phyloP scores from a whole-genome alignment of 2,113 vertebrate species.

The Pungitius pungitius region DNA sequence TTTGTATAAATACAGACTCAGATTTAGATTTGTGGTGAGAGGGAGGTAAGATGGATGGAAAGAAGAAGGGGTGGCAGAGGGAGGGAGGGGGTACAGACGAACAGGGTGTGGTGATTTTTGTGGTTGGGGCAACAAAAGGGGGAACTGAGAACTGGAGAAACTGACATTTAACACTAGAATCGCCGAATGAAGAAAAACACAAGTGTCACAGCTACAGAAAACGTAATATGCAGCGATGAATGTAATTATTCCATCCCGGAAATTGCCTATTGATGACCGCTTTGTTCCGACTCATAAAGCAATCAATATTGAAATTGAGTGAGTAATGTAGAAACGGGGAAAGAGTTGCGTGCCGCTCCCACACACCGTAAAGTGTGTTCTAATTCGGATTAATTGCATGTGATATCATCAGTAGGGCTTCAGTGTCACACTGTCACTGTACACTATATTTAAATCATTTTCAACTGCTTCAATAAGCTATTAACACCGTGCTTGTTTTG shows the following conservation, averaged over 20 bases:
- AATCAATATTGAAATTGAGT: slow-evolving; percentile 50
- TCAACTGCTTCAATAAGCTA: slow-evolving; percentile 7
- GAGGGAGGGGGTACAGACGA: slow-evolving; percentile 36
- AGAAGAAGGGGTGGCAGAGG: slow-evolving; percentile 47
- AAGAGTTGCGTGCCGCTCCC: neutral
- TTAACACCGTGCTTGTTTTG: slow-evolving; percentile 2
- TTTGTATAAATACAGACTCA: slow-evolving; percentile 72
- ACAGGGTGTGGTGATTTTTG: slow-evolving; percentile 74
- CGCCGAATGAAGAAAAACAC: slow-evolving; percentile 47
- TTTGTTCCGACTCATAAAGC: slow-evolving; percentile 22
- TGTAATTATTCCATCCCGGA: slow-evolving; percentile 19
- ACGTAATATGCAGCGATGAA: slow-evolving; percentile 5
- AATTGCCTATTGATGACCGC: slow-evolving; percentile 23
- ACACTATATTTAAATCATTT: slow-evolving; percentile 14
- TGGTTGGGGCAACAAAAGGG: slow-evolving; percentile 78
- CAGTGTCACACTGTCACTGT: slow-evolving; percentile 17
- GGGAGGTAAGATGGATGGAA: slow-evolving; percentile 56
- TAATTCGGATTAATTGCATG: slow-evolving; percentile 35
- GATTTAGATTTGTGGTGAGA: slow-evolving; percentile 71
- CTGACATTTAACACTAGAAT: slow-evolving; percentile 67
- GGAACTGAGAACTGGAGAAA: slow-evolving; percentile 61
- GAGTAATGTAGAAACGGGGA: slow-evolving; percentile 13
- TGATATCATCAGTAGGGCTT: slow-evolving; percentile 18
- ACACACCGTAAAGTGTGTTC: slow-evolving; percentile 25
- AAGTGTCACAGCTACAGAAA: slow-evolving; percentile 27